A percentile compares a stretch with the other conserved stretches of the same genome.
Evolutionary conservation across 2,113 vertebrate species (phyloP).

Genomic region (Apus apus): DNA sequence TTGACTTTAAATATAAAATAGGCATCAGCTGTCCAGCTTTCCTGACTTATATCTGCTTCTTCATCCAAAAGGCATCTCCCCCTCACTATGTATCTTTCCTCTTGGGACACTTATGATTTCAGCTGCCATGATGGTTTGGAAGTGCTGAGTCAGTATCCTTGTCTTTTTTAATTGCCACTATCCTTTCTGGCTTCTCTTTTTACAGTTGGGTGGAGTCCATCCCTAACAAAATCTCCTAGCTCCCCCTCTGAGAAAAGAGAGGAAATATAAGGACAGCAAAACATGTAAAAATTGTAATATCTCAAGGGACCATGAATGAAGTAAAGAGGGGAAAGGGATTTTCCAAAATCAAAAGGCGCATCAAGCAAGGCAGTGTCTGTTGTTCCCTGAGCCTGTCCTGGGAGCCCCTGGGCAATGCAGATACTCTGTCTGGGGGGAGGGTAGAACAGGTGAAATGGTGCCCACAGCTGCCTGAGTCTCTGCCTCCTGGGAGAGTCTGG

Average conservation of each 20-base stretch:
- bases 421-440: background rate
- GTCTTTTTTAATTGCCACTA: background rate
- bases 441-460: background rate
- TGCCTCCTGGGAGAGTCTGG: background rate
- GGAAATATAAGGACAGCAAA: background rate
- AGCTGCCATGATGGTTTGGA: background rate
- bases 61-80: background rate
- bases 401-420: accelerated
- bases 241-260: background rate
- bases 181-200: background rate
- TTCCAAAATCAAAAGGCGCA: background rate
- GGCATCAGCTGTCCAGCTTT: background rate
- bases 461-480: background rate
- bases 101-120: background rate
- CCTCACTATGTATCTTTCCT: background rate
- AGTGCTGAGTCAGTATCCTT: background rate
- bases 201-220: background rate
- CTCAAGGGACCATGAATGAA: background rate
- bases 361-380: background rate
- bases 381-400: background rate
- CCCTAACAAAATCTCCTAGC: background rate
- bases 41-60: background rate
- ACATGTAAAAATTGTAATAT: background rate
- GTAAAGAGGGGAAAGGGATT: background rate
- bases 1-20: slow-evolving; percentile 25